Conservation (phyloP, 2,113 vertebrate genomes). For the Brachyhypopomus gauderio region DNA sequence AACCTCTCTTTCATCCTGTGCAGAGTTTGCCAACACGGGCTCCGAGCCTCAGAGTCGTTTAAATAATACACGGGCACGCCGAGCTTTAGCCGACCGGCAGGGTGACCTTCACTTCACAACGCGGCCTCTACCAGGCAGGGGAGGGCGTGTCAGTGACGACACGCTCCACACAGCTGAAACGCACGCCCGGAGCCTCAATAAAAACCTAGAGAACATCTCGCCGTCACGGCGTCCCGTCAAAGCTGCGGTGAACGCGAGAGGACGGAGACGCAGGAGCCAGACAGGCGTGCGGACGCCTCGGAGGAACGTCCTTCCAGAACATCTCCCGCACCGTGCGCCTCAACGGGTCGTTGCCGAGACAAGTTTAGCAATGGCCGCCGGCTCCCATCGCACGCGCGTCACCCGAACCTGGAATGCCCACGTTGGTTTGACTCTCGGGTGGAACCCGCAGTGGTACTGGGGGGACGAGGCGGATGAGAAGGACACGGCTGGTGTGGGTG, state of each 20-base stretch:
- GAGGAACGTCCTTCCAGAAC: neutral
- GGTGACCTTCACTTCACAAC: neutral
- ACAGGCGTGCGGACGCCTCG: neutral
- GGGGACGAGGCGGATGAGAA: neutral
- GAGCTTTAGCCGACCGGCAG: no score
- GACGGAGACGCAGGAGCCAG: no score
- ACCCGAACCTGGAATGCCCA: neutral
- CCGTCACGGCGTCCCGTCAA: no score
- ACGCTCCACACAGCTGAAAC: conserved; percentile 1
- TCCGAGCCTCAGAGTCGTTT: neutral
- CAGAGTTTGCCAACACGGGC: conserved; percentile 2
- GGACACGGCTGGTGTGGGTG: neutral
- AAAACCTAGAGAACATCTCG: no score
- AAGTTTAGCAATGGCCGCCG: neutral
- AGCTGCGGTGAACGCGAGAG: no score
- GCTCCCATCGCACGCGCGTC: neutral
- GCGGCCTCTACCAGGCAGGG: no score
- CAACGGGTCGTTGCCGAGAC: neutral
- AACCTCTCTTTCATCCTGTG: neutral
- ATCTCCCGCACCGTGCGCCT: neutral
- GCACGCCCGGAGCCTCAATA: no score
- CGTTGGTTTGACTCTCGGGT: no score
- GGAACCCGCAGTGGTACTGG: no score
- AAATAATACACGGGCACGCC: no score
- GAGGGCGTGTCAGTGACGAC: no score